A percentile compares a stretch with the other conserved stretches of the same genome.
phyloP scores from a whole-genome alignment of 2,888 invertebrate species.

The Selenia dentaria region DNA sequence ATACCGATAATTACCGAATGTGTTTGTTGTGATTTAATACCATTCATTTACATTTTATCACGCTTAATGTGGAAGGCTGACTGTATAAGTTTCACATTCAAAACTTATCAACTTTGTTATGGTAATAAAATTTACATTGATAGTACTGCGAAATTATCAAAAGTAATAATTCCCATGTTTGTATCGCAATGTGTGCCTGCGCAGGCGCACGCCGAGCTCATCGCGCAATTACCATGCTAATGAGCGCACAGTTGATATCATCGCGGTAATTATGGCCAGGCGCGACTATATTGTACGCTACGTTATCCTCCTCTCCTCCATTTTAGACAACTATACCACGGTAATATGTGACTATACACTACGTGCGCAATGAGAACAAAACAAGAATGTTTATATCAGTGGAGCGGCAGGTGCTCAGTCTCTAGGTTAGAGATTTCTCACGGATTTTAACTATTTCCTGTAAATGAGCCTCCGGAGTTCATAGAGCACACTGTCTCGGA shows the following conservation, averaged over 20 bases:
- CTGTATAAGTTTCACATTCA: conserved; percentile 13
- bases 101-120: conserved; percentile 10
- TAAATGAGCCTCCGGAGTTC: conserved; percentile 59
- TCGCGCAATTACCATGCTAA: conserved; percentile 81
- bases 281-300: conserved; percentile 70
- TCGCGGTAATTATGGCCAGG: conserved; percentile 76
- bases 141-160: conserved; percentile 42
- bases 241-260: conserved; percentile 77
- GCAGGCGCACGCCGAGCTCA: conserved; percentile 51
- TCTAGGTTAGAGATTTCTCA: conserved; percentile 66
- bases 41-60: conserved; percentile 15
- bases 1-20: conserved; percentile 20
- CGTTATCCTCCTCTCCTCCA: conserved; percentile 58
- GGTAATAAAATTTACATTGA: conserved; percentile 11
- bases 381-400: conserved; percentile 1
- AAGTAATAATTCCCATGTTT: conserved; percentile 49
- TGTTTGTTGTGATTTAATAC: conserved; percentile 19
- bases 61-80: conserved; percentile 12
- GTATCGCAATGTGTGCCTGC: conserved; percentile 32
- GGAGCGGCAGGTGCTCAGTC: conserved; percentile 46
- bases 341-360: too few relatives aligned
- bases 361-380: conserved; percentile 36
- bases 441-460: conserved; percentile 82
- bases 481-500: conserved; percentile 64
- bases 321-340: conserved; percentile 50